phyloP scores from a whole-genome alignment of 2,888 invertebrate genomes.

The Chymomyza amoena region DNA sequence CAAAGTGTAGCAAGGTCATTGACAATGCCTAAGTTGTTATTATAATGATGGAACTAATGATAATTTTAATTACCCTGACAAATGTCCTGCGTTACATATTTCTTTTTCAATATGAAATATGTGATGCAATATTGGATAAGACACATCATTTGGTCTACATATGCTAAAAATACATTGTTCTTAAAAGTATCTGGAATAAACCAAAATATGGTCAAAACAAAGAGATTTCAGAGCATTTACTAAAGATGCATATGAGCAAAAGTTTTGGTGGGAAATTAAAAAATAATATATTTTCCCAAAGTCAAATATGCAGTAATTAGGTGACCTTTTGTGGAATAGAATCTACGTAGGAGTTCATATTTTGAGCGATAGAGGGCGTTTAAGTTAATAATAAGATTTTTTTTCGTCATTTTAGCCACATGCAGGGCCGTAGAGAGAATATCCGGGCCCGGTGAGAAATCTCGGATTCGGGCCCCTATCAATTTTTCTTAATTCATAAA shows the following conservation, averaged over 20 bases:
- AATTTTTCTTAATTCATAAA: too few relatives aligned
- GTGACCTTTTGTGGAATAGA: too few relatives aligned
- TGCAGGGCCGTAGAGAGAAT: too few relatives aligned
- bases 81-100: neutral
- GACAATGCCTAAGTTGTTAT: neutral
- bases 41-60: neutral
- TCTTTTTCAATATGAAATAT: neutral
- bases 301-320: too few relatives aligned
- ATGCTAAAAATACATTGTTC: neutral
- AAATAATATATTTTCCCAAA: neutral
- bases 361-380: too few relatives aligned
- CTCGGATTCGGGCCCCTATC: too few relatives aligned
- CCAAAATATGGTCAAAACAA: neutral
- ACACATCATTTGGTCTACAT: neutral
- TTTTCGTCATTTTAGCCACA: too few relatives aligned
- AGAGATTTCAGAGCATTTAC: neutral
- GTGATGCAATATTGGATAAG: neutral
- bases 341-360: too few relatives aligned
- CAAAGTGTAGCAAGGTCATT: conserved; percentile 64
- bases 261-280: neutral
- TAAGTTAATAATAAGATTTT: too few relatives aligned
- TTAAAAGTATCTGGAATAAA: neutral
- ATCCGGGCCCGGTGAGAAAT: too few relatives aligned
- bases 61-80: neutral
- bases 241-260: too few relatives aligned